Evolutionary conservation across 2,797 vertebrate genomes (phyloP), one percentile per base, ranked within the genome.

Genomic region (Psittacula derbiana): DNA sequence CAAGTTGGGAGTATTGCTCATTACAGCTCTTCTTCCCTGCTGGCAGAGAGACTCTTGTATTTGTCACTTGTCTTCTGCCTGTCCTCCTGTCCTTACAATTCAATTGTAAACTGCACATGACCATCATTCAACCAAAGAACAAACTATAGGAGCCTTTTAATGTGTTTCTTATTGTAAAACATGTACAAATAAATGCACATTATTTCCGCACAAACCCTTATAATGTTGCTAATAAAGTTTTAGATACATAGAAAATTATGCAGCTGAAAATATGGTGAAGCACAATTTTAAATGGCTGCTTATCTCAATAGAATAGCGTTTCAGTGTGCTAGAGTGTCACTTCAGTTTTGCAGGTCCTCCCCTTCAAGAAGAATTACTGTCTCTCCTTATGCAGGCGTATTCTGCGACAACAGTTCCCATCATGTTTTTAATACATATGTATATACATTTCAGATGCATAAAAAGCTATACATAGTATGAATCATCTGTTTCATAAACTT

Each of bases 1-100:
- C 92, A 97, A 84, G 78, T 95, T 91, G 87, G 52, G 76, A 91
- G 76, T 96, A 97, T 95, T 97, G 80, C 88, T 97, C 94, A 33
- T 95, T 96, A 92, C 46, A 61, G 52, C 41, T 81, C 53, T 94
- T 94, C 78, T 96, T 96, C 82, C 95, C 70, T 95, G 86, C 90
- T 92, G 95, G 75, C 83, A 88, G 47, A 86, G 87, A 95, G 72
- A 80, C 38, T 93, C 93, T 94, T 86, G 55, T 93, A 88, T 93
- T 72, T 96, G 93, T 96, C 94, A 93, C 79, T 97, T 97, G 86
- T 96, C 94, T 96, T 70, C 47, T 74, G 84, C 69, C 80, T 83
- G 49, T 94, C 74, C 80, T 60, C 91, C 88, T 92, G 86, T 90
- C 82, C 94, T 92, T 81, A 94, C 87, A 97, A 96, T 97, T 97